These are phyloP conservation scores for Drosophila limbata DNA, from an alignment of 2,888 invertebrate species.

Conservation along the genomic window DNA sequence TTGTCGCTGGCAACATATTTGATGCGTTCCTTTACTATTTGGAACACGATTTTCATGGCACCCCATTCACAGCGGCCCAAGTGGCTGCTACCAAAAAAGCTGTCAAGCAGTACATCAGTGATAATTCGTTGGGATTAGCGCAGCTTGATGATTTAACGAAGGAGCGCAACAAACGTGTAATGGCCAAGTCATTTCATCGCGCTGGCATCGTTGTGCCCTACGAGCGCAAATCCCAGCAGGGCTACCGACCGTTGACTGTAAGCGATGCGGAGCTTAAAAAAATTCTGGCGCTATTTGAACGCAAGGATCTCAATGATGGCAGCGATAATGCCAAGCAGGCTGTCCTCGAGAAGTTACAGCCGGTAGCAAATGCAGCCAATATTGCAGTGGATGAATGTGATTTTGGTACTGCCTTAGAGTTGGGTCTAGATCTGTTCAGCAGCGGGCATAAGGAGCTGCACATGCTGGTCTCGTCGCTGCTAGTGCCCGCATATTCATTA, in stretches of 20 bases:
- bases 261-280: slow-evolving; percentile 90
- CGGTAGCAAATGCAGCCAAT: slow-evolving; percentile 90
- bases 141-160: slow-evolving; percentile 87
- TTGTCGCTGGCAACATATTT: slow-evolving; percentile 87
- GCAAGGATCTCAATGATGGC: slow-evolving; percentile 83
- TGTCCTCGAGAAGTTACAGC: slow-evolving; percentile 90
- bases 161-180: slow-evolving; percentile 87
- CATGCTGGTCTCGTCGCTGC: slow-evolving; percentile 87
- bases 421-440: slow-evolving; percentile 94
- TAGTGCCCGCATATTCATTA: slow-evolving; percentile 91
- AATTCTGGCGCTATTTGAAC: slow-evolving; percentile 88
- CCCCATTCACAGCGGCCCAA: slow-evolving; percentile 88
- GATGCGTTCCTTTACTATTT: slow-evolving; percentile 82
- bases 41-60: slow-evolving; percentile 77
- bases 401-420: slow-evolving; percentile 96
- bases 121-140: slow-evolving; percentile 87
- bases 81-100: slow-evolving; percentile 88
- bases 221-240: slow-evolving; percentile 92
- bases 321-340: slow-evolving; percentile 86
- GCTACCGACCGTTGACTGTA: slow-evolving; percentile 92
- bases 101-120: slow-evolving; percentile 88
- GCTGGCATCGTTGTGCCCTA: slow-evolving; percentile 95
- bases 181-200: slow-evolving; percentile 91
- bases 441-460: slow-evolving; percentile 90
- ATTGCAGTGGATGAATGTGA: slow-evolving; percentile 96